Conservation (phyloP, 2,113 vertebrate species). For the cattle (Bos taurus) region DNA sequence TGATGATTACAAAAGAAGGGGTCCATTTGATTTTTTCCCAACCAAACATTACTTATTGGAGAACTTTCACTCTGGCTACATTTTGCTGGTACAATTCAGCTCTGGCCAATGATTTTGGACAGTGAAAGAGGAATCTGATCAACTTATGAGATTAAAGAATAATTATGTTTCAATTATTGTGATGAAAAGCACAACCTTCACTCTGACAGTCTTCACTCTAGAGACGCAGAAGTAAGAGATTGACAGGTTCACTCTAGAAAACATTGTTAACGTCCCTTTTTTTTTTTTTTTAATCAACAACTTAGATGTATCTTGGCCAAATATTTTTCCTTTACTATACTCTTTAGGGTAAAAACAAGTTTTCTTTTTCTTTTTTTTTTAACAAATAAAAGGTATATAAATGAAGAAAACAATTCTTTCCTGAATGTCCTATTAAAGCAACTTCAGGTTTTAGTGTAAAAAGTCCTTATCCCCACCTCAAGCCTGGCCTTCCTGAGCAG, state of each 20-base stretch:
- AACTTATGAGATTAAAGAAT: background rate
- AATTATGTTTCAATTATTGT: background rate
- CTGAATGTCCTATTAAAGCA: background rate
- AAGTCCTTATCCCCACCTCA: background rate
- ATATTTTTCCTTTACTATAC: background rate
- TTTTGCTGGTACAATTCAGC: background rate
- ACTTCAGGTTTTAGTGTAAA: conserved; percentile 38
- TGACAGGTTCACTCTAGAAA: background rate
- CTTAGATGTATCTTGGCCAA: background rate
- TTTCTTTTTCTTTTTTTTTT: background rate
- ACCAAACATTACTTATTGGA: background rate
- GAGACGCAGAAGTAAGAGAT: background rate
- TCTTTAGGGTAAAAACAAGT: background rate
- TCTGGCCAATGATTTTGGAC: background rate
- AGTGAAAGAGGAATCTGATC: background rate
- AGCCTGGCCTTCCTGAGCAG: background rate
- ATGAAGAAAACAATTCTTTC: background rate
- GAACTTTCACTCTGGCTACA: background rate
- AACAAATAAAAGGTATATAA: background rate
- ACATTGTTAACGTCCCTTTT: background rate
- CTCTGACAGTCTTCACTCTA: background rate
- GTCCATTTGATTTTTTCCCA: background rate
- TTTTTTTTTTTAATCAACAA: background rate
- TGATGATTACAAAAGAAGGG: background rate
- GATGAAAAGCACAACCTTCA: background rate